Base-by-base conservation (phyloP, 2,888 invertebrate genomes). In the Ichneumon xanthorius region DNA sequence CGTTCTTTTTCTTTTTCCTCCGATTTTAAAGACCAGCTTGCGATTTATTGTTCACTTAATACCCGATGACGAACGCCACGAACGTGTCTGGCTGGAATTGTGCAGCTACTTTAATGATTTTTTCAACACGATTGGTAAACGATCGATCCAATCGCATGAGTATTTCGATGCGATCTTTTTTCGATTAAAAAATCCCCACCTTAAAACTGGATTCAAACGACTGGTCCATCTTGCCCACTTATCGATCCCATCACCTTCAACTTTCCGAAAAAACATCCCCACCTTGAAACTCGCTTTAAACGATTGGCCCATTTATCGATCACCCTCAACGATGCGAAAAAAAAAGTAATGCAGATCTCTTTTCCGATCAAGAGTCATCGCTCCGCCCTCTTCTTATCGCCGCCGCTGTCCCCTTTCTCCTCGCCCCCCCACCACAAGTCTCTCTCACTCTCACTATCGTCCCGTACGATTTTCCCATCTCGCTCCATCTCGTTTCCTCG, bases 321-420 rank as follows among this genome's bases (percentile, higher is more conserved):
- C 58, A 58, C 58, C 26, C 4, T n/a, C 22, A 58, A 26, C 58
- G 3, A 19, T 11, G 9, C 55, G 4, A 58, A 11, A 58, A 53
- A 53, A 53, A 53, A 19, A 53, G 7, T 14, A 58, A 26, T 26
- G 58, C 58, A 26, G 26, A 45, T 70, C 55, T 19, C 40, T 68
- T 83, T 71, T 40, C 48, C 71, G 55, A 80, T 76, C 65, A 5
- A 26, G 65, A 75, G 70, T 76, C 68, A 11, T 58, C 61, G 30
- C 80, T 55, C 67, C 58, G 68, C 50, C 53, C 63, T 76, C 63
- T 76, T 50, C 50, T 70, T 81, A 81, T 76, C 81, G 68, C 40
- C 30, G 50, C 26, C 53, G 58, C 65, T 26, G 40, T 65, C 22
- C 37, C 68, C 70, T 45, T 61, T 65, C 68, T 48, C 84, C 67